Evolutionary conservation across 2,888 invertebrate genomes (phyloP), one percentile per base, ranked within the genome.

Genomic region (Scaptomyza caliginosa): DNA sequence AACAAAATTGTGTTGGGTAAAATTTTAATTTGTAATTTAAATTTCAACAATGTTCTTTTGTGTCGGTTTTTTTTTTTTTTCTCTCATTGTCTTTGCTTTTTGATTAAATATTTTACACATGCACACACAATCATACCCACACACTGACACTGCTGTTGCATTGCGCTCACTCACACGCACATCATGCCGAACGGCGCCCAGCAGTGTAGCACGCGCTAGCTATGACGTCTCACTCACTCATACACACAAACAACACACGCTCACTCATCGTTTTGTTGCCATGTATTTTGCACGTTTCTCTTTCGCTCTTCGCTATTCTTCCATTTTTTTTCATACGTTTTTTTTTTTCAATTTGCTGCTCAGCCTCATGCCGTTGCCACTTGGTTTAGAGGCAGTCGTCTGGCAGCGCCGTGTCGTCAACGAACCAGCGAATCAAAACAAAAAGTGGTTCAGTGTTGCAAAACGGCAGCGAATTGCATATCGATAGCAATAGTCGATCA

Each of bases 11-110:
- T 59, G 45, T 76, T 58, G 55, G 84, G 88, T 78, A 83, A 86
- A 87, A 88, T 86, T 86, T 86, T 88, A 78, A 82, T 81, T 88
- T 83, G 72, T 79, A 73, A 69, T 68, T 71, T 70, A 77, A 84
- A 84, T 80, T 79, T 78, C 67, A 73, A 81, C 74, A 78, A 69
- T 51, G 64, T 67, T 72, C 71, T 56, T 57, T 67, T 63, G 56
- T 64, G 50, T 63, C 36, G 56, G 17, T 36, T 57, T 58, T 59
- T 65, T 66, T 36, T 57, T 58, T 59, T 65, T 66, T 45, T 50
- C 57, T 68, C 75, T 70, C 73, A 85, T 86, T 75, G 78, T 77
- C 74, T 77, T 73, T 78, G 83, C 88, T 69, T 87, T 80, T 88
- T 79, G 82, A 85, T 74, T 79, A 88, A 80, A 75, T 79, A 75